Evolutionary conservation across 2,888 invertebrate species (phyloP).

Genomic region (Pristionchus arcanus): DNA sequence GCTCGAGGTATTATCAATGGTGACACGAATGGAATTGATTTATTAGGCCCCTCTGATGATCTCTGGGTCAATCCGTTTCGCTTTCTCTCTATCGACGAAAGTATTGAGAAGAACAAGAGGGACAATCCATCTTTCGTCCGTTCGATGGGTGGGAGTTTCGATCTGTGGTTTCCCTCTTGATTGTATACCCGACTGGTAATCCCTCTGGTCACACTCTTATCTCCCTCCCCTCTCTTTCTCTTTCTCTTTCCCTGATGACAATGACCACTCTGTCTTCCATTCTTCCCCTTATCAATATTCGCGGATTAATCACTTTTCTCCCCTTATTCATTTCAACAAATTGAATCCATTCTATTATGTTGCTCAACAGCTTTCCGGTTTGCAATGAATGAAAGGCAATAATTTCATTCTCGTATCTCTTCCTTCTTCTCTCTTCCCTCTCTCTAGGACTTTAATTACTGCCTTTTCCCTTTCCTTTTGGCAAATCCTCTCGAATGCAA

Average conservation of each 20-base stretch:
- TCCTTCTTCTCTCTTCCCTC: neutral
- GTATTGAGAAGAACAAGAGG: neutral
- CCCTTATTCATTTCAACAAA: neutral
- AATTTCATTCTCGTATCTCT: neutral
- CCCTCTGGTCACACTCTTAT: slow-evolving; percentile 2
- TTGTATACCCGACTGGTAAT: slow-evolving; percentile 11
- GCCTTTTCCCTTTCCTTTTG: slow-evolving; percentile 9
- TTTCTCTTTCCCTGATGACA: neutral
- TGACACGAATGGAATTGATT: neutral
- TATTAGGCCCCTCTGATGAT: slow-evolving; percentile 8
- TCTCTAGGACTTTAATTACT: neutral
- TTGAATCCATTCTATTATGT: neutral
- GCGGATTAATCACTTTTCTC: neutral
- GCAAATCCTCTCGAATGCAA: neutral
- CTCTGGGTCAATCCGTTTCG: neutral
- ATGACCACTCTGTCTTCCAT: neutral
- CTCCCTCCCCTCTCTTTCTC: neutral
- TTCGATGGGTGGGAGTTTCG: slow-evolving; percentile 6
- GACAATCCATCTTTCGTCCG: neutral
- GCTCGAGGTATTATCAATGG: neutral
- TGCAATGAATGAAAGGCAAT: neutral
- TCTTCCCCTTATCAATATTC: slow-evolving; percentile 5
- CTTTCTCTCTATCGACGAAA: slow-evolving; percentile 19
- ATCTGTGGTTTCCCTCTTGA: neutral
- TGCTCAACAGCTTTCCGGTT: neutral